Evolutionary conservation across 1,140 invertebrate species (phyloP), one percentile per base, ranked within the genome.

Genomic region (Heliconius nattereri): DNA sequence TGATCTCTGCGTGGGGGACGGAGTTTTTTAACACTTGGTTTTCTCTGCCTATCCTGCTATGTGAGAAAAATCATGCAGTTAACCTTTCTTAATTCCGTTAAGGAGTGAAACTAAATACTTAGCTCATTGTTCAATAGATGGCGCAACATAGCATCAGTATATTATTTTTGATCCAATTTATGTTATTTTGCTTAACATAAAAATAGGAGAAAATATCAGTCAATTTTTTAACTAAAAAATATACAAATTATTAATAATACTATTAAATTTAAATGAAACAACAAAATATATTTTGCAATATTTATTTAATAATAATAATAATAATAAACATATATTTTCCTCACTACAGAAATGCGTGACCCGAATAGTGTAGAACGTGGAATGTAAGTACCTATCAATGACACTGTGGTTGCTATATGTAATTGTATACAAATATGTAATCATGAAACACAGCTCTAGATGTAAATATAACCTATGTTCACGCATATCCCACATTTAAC

Each of bases 341-440:
- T 86, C 85, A 80, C 86, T 91, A 91, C 86, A 89, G 76, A 83
- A 79, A 85, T 83, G 85, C 86, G 88, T 88, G 89, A 87, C 86
- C 86, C 84, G 83, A 85, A 82, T 72, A 54, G 78, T 79, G 84
- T 86, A 83, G 81, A 83, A 81, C 81, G 82, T 91, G 91, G 90
- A 92, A 92, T 92, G 90, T 91, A 90, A 92, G 90, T 91, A 91
- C 86, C 86, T 87, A 88, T 23, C 60, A 66, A 29, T 66, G 29
- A 66, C 60, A 29, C 11, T 29, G 60, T 29, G 54, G 49, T 45
- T 60, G 26, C 11, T 26, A 29, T 29, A 66, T 29, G 26, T 66
- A 16, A 26, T 11, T 66, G 26, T 66, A 66, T 66, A 57, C n/a
- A 52, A 52, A 23, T 66, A 66, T 66, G 60, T 66, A 26, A 66